Evolutionary conservation across 2,113 vertebrate genomes (phyloP).

Genomic region (Ranitomeya variabilis): DNA sequence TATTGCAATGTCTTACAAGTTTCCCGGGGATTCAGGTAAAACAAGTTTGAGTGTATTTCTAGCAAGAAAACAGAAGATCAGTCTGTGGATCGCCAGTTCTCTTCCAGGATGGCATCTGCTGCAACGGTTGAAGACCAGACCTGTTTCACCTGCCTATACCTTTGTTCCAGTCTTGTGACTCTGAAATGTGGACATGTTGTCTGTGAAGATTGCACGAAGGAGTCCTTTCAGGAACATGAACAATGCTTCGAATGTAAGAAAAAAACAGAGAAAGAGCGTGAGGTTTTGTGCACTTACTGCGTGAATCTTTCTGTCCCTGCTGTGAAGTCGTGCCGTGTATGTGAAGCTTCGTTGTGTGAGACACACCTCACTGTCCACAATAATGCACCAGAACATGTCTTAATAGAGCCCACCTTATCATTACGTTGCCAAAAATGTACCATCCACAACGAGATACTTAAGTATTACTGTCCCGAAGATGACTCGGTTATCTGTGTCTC

Average conservation of each 20-base stretch:
- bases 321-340: not conserved
- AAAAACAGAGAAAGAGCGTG: not conserved
- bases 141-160: not conserved
- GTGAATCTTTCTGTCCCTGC: not conserved
- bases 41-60: not conserved
- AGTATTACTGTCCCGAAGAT: slow-evolving; percentile 14
- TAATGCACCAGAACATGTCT: not conserved
- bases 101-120: not conserved
- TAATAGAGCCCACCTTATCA: not conserved
- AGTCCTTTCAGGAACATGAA: no score
- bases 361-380: not conserved
- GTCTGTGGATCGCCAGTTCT: not conserved
- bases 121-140: not conserved
- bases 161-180: not conserved
- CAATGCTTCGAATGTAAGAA: not conserved
- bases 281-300: not conserved
- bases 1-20: no score
- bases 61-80: not conserved
- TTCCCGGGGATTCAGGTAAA: not conserved
- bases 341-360: not conserved
- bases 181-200: not conserved
- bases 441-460: not conserved
- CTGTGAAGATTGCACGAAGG: not conserved
- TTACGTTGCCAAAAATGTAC: not conserved
- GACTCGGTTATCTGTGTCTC: not conserved